Percentiles rank a stretch among this genome's conserved stretches.
Conservation (phyloP, 2,113 vertebrate species). For the Dissostichus mawsoni region DNA sequence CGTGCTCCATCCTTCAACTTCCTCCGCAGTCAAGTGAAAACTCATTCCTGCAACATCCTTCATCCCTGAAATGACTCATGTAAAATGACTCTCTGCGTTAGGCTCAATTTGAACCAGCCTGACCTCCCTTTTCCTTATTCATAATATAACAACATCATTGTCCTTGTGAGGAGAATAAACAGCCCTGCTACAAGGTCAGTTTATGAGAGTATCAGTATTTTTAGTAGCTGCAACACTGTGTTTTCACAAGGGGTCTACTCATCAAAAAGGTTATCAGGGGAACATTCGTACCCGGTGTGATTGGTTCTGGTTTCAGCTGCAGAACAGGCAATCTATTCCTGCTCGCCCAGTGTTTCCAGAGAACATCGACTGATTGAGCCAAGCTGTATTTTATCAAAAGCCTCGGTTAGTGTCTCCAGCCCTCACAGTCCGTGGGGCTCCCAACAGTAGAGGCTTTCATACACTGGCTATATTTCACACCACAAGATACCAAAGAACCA, state of each 20-base stretch:
- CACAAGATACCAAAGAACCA: conserved; percentile 21
- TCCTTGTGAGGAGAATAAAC: conserved; percentile 27
- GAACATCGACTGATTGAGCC: conserved; percentile 27
- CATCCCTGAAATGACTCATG: conserved; percentile 54
- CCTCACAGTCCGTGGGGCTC: conserved; percentile 20
- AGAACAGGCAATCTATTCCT: conserved; percentile 17
- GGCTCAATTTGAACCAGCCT: conserved; percentile 14
- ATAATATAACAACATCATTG: conserved; percentile 7
- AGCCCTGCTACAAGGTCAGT: conserved; percentile 14
- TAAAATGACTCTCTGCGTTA: conserved; percentile 21
- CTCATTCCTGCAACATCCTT: conserved; percentile 41
- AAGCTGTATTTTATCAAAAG: conserved; percentile 41
- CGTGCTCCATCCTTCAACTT: conserved; percentile 31
- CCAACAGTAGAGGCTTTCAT: conserved; percentile 32
- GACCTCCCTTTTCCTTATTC: conserved; percentile 30
- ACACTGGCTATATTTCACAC: conserved; percentile 1
- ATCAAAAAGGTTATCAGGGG: conserved; percentile 17
- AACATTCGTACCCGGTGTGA: conserved; percentile 28
- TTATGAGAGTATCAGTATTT: not conserved
- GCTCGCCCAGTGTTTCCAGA: conserved; percentile 28
- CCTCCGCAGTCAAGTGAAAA: conserved; percentile 27
- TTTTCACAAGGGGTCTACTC: conserved; percentile 19
- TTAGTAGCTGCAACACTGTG: not conserved
- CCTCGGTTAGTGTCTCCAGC: conserved; percentile 23
- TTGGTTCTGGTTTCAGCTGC: conserved; percentile 36